A percentile compares a stretch with the other conserved stretches of the same genome.
Evolutionary conservation across 2,113 vertebrate genomes (phyloP).

Genomic region (Neolamprologus falcicula): DNA sequence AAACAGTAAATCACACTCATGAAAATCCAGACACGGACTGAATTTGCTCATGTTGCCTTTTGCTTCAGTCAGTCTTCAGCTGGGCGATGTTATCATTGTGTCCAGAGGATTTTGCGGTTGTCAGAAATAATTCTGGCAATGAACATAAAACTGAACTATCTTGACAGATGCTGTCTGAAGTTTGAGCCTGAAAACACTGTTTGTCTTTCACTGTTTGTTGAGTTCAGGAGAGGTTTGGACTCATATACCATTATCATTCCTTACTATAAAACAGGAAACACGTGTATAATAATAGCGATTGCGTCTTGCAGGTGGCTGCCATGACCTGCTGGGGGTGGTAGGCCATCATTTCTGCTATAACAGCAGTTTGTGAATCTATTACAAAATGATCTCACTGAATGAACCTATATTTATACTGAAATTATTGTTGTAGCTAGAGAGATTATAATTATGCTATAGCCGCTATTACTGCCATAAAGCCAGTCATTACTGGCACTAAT

Average conservation of each 20-base stretch:
- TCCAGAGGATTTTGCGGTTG: background rate
- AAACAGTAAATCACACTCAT: background rate
- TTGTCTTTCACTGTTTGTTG: background rate
- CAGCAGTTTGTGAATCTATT: background rate
- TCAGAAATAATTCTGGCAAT: background rate
- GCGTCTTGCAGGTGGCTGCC: background rate
- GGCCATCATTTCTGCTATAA: background rate
- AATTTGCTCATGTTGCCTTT: background rate
- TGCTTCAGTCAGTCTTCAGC: background rate
- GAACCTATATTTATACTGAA: constrained; percentile 22
- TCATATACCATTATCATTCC: background rate
- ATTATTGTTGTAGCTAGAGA: constrained; percentile 21
- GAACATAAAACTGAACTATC: background rate
- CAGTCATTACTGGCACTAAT: background rate
- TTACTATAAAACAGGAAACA: background rate
- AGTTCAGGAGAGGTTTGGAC: background rate
- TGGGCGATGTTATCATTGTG: background rate
- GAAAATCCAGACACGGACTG: background rate
- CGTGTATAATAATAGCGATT: constrained; percentile 6
- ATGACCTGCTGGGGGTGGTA: background rate
- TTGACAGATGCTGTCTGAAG: background rate
- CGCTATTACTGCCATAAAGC: background rate
- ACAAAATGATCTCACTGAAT: background rate
- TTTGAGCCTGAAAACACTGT: background rate
- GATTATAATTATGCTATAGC: constrained; percentile 9